Evolutionary conservation across 2,797 vertebrate genomes (phyloP).

Genomic region (Molothrus aeneus): DNA sequence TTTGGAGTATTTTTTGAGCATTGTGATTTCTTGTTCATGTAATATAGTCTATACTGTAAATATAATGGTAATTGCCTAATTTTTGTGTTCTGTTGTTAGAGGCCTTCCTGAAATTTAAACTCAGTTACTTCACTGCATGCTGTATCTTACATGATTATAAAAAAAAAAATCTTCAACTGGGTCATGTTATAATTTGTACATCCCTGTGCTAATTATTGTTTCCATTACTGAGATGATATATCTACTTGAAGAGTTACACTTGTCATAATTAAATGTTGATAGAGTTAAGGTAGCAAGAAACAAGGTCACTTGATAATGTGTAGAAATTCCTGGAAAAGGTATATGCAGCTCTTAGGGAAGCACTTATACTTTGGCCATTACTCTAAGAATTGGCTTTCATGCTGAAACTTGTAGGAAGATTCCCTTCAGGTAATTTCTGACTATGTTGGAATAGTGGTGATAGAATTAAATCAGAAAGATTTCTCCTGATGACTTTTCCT

Average conservation of each 20-base stretch:
- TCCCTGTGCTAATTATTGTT: neutral
- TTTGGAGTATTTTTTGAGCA: neutral
- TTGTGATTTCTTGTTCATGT: neutral
- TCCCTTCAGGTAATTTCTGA: neutral
- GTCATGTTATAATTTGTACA: neutral
- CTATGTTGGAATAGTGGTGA: neutral
- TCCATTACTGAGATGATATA: neutral
- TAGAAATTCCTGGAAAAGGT: neutral
- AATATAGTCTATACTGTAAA: neutral
- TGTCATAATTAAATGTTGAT: neutral
- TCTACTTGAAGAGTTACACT: neutral
- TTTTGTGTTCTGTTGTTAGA: neutral
- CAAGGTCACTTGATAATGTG: neutral
- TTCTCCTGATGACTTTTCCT: neutral
- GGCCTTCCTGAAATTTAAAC: neutral
- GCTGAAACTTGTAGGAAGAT: neutral
- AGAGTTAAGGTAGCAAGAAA: neutral
- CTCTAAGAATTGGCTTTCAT: neutral
- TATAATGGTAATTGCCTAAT: neutral
- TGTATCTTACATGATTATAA: neutral
- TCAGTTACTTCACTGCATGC: neutral
- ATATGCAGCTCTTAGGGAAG: neutral
- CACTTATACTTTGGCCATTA: fast-evolving
- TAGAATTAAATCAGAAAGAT: neutral
- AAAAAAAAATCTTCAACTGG: neutral